These are phyloP conservation scores for Cerastis leucographa DNA, from an alignment of 2,888 invertebrate species.

Conservation along the genomic window DNA sequence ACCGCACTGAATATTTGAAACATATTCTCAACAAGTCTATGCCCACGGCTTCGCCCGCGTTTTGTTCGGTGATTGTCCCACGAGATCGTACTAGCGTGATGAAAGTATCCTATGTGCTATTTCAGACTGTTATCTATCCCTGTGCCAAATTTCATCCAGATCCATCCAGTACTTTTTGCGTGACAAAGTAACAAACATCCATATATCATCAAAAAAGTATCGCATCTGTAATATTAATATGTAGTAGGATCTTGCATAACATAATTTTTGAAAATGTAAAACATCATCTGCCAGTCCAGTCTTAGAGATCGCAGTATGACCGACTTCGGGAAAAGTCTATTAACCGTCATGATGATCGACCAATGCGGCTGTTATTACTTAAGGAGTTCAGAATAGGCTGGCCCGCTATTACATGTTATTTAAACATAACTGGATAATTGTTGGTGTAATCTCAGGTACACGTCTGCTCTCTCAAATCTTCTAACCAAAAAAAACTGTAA, in stretches of 20 bases:
- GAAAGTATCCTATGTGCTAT: too few relatives aligned
- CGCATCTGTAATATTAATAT: too few relatives aligned
- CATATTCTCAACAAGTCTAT: neutral
- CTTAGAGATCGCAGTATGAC: neutral
- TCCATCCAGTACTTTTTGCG: too few relatives aligned
- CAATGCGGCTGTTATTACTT: neutral
- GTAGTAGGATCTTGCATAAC: too few relatives aligned
- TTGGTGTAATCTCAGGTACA: neutral
- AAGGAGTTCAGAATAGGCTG: neutral
- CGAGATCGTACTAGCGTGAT: too few relatives aligned
- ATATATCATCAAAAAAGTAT: too few relatives aligned
- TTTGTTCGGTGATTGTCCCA: too few relatives aligned
- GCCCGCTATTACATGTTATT: neutral
- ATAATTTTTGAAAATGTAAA: neutral
- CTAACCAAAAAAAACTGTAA: slow-evolving; percentile 10
- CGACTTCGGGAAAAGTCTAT: neutral
- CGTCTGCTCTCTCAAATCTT: neutral
- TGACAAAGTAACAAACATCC: too few relatives aligned
- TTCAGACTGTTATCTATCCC: too few relatives aligned
- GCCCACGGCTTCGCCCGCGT: too few relatives aligned
- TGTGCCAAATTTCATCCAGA: too few relatives aligned
- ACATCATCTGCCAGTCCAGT: neutral
- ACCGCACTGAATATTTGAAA: neutral
- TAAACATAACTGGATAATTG: neutral
- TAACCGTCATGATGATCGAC: too few relatives aligned